Conservation (phyloP, 2,113 vertebrate species). For the Gadus chalcogrammus region DNA sequence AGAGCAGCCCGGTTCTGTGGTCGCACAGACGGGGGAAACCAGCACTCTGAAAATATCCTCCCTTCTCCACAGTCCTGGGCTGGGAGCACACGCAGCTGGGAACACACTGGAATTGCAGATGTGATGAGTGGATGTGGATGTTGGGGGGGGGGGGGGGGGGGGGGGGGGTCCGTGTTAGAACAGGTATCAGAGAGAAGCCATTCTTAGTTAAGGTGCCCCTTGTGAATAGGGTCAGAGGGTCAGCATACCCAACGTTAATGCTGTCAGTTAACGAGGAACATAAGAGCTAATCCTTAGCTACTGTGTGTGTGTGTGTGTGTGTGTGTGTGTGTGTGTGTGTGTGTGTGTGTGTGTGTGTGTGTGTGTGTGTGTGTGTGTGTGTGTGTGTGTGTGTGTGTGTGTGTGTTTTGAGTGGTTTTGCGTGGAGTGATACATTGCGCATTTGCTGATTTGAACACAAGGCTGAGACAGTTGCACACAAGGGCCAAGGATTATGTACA, state of each 20-base stretch:
- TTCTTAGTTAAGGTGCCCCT: constrained; percentile 23
- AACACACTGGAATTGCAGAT: constrained; percentile 32
- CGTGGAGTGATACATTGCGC: no score
- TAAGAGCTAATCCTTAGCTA: constrained; percentile 39
- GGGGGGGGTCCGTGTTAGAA: neutral
- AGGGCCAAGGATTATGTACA: no score
- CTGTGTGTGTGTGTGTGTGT: constrained; percentile 15
- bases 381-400: constrained; percentile 11
- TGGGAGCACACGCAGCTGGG: constrained; percentile 45
- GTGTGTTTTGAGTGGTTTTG: neutral
- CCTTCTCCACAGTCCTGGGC: constrained; percentile 57
- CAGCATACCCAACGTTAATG: constrained; percentile 20
- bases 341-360: neutral
- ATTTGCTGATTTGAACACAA: no score
- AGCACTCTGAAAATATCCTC: constrained; percentile 66
- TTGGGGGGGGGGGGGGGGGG: no score
- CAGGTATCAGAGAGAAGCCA: neutral
- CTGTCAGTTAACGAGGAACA: constrained; percentile 34
- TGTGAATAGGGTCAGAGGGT: constrained; percentile 11
- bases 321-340: constrained; percentile 16
- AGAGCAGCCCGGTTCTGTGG: constrained; percentile 60
- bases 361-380: constrained; percentile 25
- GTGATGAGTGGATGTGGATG: constrained; percentile 15
- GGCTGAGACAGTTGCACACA: no score
- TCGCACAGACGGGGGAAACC: constrained; percentile 68